Percentiles rank a stretch among this genome's conserved stretches.
Conservation (phyloP, 2,797 vertebrate species). For the Anas flavirostris region DNA sequence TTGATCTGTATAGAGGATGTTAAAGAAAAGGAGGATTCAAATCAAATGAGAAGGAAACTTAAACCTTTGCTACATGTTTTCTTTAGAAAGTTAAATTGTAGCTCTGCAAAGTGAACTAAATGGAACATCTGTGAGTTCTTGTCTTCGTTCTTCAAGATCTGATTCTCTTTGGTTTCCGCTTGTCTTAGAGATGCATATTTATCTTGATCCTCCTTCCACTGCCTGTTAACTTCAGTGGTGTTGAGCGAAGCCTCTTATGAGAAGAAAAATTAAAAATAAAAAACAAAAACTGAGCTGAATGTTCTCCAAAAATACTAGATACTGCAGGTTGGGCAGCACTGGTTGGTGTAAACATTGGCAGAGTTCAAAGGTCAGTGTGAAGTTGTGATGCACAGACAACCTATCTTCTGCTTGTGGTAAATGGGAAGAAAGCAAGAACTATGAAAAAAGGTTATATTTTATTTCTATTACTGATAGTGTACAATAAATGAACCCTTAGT, state of each 20-base stretch:
- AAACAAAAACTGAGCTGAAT: neutral
- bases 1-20: neutral
- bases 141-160: neutral
- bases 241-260: neutral
- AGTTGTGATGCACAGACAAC: neutral
- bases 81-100: neutral
- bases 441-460: neutral
- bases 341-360: neutral
- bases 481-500: neutral
- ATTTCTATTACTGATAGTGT: neutral
- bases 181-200: neutral
- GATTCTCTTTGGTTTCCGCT: neutral
- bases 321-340: neutral
- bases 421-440: neutral
- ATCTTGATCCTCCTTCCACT: neutral
- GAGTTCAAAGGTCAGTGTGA: neutral
- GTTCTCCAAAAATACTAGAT: neutral
- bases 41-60: neutral
- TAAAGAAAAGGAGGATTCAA: constrained; percentile 9
- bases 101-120: constrained; percentile 43
- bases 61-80: constrained; percentile 50
- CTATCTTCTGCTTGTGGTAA: neutral
- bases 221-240: neutral
- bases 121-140: constrained; percentile 48
- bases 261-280: neutral